Percentiles rank a stretch among this genome's conserved stretches.
These are phyloP conservation scores for Bilobella aurantiaca DNA, from an alignment of 1,140 invertebrate genomes.

Conservation along the genomic window DNA sequence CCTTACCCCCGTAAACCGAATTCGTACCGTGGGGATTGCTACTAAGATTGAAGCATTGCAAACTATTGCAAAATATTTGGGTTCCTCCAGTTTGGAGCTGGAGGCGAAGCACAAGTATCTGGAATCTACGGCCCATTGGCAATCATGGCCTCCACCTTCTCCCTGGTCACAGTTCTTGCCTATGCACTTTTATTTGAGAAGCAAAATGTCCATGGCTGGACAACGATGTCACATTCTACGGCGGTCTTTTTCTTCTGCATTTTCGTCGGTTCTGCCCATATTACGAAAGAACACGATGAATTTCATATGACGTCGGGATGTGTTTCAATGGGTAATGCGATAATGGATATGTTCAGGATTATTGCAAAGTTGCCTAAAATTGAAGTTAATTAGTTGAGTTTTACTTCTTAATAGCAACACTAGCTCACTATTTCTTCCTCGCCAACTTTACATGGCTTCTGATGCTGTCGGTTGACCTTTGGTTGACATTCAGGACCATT, in stretches of 20 bases:
- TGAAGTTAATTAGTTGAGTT: not conserved
- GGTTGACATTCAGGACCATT: not conserved
- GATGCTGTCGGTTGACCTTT: not conserved
- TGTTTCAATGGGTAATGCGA: not conserved
- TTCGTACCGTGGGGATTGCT: too few species aligned
- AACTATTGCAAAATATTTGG: too few species aligned
- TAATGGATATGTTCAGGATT: too few species aligned
- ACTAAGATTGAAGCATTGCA: too few species aligned
- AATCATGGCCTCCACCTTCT: slow-evolving; percentile 2
- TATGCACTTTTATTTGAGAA: slow-evolving; percentile 14
- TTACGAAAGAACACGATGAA: not conserved
- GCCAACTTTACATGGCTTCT: slow-evolving; percentile 2
- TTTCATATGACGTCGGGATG: not conserved
- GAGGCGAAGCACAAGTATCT: not conserved
- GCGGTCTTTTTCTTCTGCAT: slow-evolving; percentile 13
- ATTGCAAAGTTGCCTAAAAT: too few species aligned
- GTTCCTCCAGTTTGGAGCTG: not conserved
- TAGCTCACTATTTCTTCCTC: not conserved
- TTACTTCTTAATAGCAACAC: not conserved
- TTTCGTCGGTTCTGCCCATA: slow-evolving; percentile 13
- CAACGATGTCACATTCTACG: not conserved
- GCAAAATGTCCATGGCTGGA: slow-evolving; percentile 24
- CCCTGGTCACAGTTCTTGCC: slow-evolving; percentile 12
- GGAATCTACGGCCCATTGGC: slow-evolving; percentile 6
- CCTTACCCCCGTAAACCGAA: too few species aligned